These are phyloP conservation scores for Oxytorus armatus DNA, from an alignment of 2,888 invertebrate genomes.

Conservation along the genomic window DNA sequence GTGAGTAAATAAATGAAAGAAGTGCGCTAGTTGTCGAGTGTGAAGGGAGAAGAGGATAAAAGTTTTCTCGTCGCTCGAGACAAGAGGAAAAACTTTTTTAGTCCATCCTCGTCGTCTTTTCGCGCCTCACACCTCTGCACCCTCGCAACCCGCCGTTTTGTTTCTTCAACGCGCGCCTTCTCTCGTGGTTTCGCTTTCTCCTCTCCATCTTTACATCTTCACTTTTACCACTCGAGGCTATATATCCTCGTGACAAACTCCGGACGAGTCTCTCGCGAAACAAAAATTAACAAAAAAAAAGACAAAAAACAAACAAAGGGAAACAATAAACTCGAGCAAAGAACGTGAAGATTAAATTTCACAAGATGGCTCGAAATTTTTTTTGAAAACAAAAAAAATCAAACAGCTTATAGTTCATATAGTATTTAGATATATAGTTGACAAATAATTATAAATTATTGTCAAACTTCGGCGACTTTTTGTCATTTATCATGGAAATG, in stretches of 20 bases:
- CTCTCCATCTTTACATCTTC: background rate
- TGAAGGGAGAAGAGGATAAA: conserved; percentile 29
- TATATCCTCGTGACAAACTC: conserved; percentile 51
- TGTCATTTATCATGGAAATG: no score
- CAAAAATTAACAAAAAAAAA: conserved; percentile 9
- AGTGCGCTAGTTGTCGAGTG: conserved; percentile 43
- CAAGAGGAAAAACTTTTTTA: conserved; percentile 62
- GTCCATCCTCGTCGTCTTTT: conserved; percentile 41
- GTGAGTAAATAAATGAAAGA: conserved; percentile 66
- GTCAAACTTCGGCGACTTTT: background rate
- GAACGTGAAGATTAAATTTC: conserved; percentile 46
- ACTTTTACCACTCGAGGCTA: conserved; percentile 4
- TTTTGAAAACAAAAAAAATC: conserved; percentile 20
- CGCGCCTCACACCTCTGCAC: conserved; percentile 39
- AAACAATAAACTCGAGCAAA: conserved; percentile 30
- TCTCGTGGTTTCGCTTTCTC: conserved; percentile 63
- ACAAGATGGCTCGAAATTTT: conserved; percentile 33
- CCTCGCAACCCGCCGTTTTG: no score
- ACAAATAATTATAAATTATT: background rate
- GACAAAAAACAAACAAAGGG: background rate
- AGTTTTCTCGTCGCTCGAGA: conserved; percentile 64
- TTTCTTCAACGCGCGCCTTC: conserved; percentile 13
- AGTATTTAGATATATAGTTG: no score
- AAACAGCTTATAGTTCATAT: no score
- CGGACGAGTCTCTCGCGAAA: conserved; percentile 4